Conservation (phyloP, 2,797 vertebrate genomes). For the Psittacula derbiana region DNA sequence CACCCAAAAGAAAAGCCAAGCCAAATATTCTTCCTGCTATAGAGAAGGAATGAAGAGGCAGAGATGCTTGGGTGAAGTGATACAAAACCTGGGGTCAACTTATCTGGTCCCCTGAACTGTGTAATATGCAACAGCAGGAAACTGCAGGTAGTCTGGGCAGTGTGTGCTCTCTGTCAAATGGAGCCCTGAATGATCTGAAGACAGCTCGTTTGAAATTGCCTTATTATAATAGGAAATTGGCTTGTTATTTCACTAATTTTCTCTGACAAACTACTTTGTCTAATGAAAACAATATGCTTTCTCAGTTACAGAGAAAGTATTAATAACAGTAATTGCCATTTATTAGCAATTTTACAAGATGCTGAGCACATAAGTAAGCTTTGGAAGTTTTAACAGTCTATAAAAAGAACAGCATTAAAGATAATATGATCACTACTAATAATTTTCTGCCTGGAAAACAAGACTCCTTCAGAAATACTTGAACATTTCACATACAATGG, state of each 20-base stretch:
- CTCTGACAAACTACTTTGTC: background rate
- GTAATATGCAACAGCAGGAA: background rate
- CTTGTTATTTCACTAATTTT: slow-evolving; percentile 2
- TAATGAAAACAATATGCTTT: background rate
- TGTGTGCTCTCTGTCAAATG: rapidly evolving
- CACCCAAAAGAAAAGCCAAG: background rate
- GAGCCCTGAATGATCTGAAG: background rate
- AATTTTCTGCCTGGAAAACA: background rate
- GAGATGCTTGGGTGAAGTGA: background rate
- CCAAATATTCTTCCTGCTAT: background rate
- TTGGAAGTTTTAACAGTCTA: background rate
- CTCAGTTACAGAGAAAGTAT: background rate
- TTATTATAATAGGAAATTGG: background rate
- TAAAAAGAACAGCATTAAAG: background rate
- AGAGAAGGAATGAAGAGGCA: background rate
- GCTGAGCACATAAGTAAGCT: slow-evolving; percentile 7
- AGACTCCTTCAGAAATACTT: background rate
- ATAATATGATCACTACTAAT: background rate
- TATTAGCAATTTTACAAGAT: slow-evolving; percentile 49
- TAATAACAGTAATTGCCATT: slow-evolving; percentile 42
- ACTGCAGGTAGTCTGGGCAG: background rate
- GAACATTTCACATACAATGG: background rate
- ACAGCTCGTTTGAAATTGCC: background rate
- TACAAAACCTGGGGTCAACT: background rate
- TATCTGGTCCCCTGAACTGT: background rate